Conservation (phyloP, 2,113 vertebrate species). For the Notarius lentiginosus region DNA sequence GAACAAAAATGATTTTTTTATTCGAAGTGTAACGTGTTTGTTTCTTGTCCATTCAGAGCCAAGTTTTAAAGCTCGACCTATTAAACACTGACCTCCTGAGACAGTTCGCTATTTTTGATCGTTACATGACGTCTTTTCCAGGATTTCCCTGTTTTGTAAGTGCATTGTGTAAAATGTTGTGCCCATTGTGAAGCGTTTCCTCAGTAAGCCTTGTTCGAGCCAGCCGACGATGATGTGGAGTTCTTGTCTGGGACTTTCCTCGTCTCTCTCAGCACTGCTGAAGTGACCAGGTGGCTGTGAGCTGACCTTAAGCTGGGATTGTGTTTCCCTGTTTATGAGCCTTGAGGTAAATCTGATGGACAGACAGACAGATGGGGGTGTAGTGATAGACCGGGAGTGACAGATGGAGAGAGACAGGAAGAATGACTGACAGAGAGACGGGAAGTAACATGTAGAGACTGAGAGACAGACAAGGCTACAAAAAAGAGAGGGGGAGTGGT, state of each 20-base stretch:
- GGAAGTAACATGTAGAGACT: neutral
- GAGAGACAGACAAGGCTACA: neutral
- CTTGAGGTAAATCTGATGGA: conserved; percentile 14
- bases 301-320: conserved; percentile 66
- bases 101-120: neutral
- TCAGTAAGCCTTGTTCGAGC: neutral
- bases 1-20: neutral
- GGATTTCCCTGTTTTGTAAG: conserved; percentile 2
- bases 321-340: conserved; percentile 56
- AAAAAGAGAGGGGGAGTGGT: neutral
- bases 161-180: neutral
- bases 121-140: neutral
- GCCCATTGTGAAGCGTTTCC: neutral
- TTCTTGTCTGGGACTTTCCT: conserved; percentile 7
- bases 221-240: neutral
- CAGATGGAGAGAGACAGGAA: neutral
- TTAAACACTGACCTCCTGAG: neutral
- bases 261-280: conserved; percentile 56
- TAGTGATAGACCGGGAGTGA: neutral
- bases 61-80: neutral
- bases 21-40: neutral
- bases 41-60: neutral
- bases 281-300: conserved; percentile 63
- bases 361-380: neutral
- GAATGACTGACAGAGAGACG: neutral